phyloP scores from a whole-genome alignment of 2,888 invertebrate genomes.

The Ferdinandea cuprea region DNA sequence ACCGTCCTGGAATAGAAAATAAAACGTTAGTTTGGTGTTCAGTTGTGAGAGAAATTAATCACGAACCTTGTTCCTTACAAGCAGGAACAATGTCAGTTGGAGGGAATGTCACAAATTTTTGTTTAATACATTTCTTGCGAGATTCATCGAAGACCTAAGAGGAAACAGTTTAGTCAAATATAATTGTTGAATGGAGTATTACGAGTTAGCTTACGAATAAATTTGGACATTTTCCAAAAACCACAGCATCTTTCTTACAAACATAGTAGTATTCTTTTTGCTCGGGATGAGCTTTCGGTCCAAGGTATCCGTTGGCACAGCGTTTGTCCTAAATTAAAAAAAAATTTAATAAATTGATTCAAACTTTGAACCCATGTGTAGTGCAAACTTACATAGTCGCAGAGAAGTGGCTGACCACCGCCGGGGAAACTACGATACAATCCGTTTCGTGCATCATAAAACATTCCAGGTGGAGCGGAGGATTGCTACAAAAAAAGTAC shows the following conservation, averaged over 20 bases:
- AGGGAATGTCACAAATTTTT: conserved; percentile 75
- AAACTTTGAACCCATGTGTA: too few species aligned
- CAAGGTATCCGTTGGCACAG: conserved; percentile 80
- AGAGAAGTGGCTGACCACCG: conserved; percentile 81
- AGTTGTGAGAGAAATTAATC: background rate
- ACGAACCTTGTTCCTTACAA: conserved; percentile 76
- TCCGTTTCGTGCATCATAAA: conserved; percentile 79
- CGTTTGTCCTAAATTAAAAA: conserved; percentile 78
- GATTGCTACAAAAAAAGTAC: conserved; percentile 57
- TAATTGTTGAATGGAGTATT: background rate
- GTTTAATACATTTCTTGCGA: conserved; percentile 77
- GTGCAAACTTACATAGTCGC: conserved; percentile 80
- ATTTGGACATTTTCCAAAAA: conserved; percentile 82
- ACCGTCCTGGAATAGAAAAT: conserved; percentile 78
- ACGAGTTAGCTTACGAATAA: conserved; percentile 77
- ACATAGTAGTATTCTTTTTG: conserved; percentile 83
- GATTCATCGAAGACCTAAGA: conserved; percentile 78
- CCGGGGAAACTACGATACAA: conserved; percentile 81
- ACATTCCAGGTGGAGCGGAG: conserved; percentile 76
- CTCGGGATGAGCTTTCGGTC: conserved; percentile 81
- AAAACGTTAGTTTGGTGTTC: background rate
- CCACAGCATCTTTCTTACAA: conserved; percentile 81
- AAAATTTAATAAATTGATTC: too few species aligned
- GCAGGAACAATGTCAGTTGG: conserved; percentile 77
- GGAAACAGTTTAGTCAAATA: background rate